phyloP scores from a whole-genome alignment of 1,140 invertebrate species.

The Neodiprion lecontei region DNA sequence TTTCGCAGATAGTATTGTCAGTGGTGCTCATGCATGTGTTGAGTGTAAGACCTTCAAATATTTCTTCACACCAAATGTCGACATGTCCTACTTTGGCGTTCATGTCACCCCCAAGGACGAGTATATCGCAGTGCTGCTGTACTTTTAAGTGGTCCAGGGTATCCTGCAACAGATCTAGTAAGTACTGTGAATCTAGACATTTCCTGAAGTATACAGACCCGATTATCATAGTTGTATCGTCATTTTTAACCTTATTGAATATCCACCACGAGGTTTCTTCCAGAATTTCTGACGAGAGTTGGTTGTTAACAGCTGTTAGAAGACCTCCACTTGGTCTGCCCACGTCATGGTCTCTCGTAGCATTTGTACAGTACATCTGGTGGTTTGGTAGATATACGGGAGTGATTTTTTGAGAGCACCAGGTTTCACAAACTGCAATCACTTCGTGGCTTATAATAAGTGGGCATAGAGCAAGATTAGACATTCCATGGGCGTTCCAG shows the following conservation, averaged over 20 bases:
- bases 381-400: not conserved
- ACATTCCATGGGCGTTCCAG: not conserved
- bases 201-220: constrained; percentile 15
- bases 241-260: not conserved
- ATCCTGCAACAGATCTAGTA: constrained; percentile 8
- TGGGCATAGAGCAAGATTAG: not conserved
- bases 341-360: not conserved
- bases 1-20: not conserved
- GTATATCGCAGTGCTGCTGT: constrained; percentile 10
- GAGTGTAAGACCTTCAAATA: constrained; percentile 2
- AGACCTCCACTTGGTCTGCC: not conserved
- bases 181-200: not conserved
- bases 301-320: no score
- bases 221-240: not conserved
- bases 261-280: no score
- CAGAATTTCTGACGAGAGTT: no score
- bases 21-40: not conserved
- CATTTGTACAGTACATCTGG: not conserved
- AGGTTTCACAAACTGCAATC: constrained; percentile 8
- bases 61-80: constrained; percentile 5
- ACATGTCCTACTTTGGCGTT: constrained; percentile 9
- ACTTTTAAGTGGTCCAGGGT: not conserved
- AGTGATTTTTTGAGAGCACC: not conserved
- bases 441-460: not conserved
- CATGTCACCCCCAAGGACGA: not conserved